Evolutionary conservation across 2,888 invertebrate genomes (phyloP).

Genomic region (Anaspis maculata): DNA sequence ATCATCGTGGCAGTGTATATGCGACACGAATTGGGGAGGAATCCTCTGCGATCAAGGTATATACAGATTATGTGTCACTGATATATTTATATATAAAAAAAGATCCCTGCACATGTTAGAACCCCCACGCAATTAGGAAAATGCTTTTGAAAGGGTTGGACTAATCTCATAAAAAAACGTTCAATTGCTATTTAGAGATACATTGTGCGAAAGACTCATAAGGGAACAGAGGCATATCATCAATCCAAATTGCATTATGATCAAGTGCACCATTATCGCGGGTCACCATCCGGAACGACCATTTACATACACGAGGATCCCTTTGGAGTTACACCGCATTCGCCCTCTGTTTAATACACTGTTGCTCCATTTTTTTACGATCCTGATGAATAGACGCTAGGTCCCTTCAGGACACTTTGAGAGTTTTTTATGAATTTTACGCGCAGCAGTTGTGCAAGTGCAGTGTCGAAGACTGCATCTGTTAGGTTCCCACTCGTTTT

Average conservation of each 20-base stretch:
- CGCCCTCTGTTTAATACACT: constrained; percentile 7
- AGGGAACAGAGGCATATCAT: constrained; percentile 18
- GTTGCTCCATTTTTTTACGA: constrained; percentile 22
- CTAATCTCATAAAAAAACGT: constrained; percentile 4
- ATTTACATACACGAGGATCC: too few relatives aligned
- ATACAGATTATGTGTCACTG: too few relatives aligned
- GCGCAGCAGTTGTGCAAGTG: constrained; percentile 33
- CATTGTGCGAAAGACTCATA: constrained; percentile 12
- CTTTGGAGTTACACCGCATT: too few relatives aligned
- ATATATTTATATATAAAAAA: constrained; percentile 3
- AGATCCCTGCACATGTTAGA: neutral
- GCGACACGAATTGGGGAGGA: constrained; percentile 97
- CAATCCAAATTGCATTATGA: too few relatives aligned
- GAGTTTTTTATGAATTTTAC: constrained; percentile 25
- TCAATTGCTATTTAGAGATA: constrained; percentile 6
- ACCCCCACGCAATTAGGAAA: constrained; percentile 1
- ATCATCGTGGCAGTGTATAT: constrained; percentile 92
- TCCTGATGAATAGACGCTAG: constrained; percentile 28
- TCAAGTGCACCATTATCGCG: constrained; percentile 32
- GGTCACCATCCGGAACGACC: constrained; percentile 23
- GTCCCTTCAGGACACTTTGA: constrained; percentile 20
- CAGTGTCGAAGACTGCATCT: constrained; percentile 27
- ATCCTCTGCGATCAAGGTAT: constrained; percentile 92
- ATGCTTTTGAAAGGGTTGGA: constrained; percentile 7
- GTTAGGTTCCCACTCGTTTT: constrained; percentile 17